Conservation (phyloP, 2,888 invertebrate species). For the Kuschelorhynchus macadamiae region DNA sequence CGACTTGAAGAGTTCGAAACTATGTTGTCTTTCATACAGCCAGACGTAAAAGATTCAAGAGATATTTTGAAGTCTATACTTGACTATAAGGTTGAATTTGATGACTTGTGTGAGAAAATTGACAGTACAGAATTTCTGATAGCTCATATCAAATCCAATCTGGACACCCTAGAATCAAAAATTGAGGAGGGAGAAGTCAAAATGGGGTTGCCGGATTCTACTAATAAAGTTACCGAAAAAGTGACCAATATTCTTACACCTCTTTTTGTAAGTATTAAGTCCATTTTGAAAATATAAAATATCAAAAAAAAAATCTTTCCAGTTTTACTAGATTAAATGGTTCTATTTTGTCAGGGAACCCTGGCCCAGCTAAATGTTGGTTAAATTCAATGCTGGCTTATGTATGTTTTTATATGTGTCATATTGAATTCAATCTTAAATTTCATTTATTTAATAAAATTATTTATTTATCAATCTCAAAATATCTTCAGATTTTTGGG, state of each 20-base stretch:
- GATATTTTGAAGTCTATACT: constrained; percentile 55
- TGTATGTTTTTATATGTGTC: too few relatives aligned
- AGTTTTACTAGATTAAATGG: too few relatives aligned
- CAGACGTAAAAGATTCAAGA: constrained; percentile 56
- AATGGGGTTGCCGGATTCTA: constrained; percentile 54
- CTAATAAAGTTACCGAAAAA: constrained; percentile 57
- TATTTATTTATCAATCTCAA: too few relatives aligned
- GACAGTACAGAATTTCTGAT: constrained; percentile 57
- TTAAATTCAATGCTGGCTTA: too few relatives aligned
- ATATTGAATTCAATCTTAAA: too few relatives aligned
- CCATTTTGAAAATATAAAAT: too few relatives aligned
- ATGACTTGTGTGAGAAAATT: constrained; percentile 57
- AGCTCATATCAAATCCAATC: constrained; percentile 57
- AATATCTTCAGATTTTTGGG: too few relatives aligned
- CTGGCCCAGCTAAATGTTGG: too few relatives aligned
- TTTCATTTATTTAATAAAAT: too few relatives aligned
- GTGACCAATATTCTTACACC: constrained; percentile 61
- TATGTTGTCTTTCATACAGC: constrained; percentile 57
- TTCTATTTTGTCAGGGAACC: too few relatives aligned
- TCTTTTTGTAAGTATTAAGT: constrained; percentile 57
- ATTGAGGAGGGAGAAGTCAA: constrained; percentile 59
- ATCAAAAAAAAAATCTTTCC: too few relatives aligned
- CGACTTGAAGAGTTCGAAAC: constrained; percentile 61
- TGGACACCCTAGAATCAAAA: constrained; percentile 56
- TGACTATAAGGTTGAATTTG: constrained; percentile 54